Base-by-base conservation (phyloP, 2,888 invertebrate genomes). In the Keiferia lycopersicella region DNA sequence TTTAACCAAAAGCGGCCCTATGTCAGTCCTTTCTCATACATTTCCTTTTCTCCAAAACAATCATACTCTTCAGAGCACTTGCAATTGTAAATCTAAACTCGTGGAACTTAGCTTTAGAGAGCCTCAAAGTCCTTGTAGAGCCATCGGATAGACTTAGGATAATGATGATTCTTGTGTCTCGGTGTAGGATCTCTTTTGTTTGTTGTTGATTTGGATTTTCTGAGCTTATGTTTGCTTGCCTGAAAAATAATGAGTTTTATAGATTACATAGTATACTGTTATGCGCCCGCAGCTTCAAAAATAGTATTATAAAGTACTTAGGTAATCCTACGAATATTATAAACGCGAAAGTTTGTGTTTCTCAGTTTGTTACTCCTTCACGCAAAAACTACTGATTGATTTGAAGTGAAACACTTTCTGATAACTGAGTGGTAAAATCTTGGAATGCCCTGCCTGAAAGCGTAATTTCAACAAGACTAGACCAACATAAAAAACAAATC, bases 1-100 rank as follows among this genome's bases (percentile, higher is more conserved):
- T 16, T n/a, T 48, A 30, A 10, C 30, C 20, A n/a, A 34, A 56
- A 16, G 62, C 66, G 79, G 53, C 81, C 80, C 71, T 77, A 74
- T 77, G 83, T 87, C 86, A 87, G 72, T 84, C 82, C 0, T 69
- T 76, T 12, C 78, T 80, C 90, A 91, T 90, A 73, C 89, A 89
- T 41, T 89, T 89, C 2, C 91, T 75, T 38, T 77, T 81, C 48
- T 90, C 87, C 16, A 91, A 67, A 0, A 91, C 85, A 0, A 91
- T 87, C 71, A 90, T 77, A 60, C 73, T 83, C 51, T 91, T 91
- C 65, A 91, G 70, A 0, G 88, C 88, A 16, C 80, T 84, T 0
- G 91, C 90, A 18, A 91, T 68, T 0, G 76, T 72, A 48, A 72
- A 60, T 14, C 91, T 72, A 0, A 91, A 64, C 41, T 88, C 90